Evolutionary conservation across 2,888 invertebrate genomes (phyloP).

Genomic region (Synergus umbraculus): DNA sequence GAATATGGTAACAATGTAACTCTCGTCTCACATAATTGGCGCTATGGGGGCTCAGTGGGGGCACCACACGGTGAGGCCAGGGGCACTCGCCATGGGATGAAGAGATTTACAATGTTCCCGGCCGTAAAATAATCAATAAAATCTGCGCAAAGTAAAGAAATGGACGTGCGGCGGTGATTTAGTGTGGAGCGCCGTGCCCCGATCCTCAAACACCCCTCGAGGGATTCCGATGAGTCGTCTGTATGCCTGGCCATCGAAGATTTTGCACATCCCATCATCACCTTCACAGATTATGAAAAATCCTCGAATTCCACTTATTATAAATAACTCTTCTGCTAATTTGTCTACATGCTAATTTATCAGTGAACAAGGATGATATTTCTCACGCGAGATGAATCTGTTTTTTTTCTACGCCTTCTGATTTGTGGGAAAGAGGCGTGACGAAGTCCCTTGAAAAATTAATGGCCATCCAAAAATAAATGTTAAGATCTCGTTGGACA

Average conservation of each 20-base stretch:
- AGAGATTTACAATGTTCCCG: slow-evolving; percentile 76
- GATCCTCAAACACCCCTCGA: slow-evolving; percentile 55
- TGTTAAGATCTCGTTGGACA: slow-evolving; percentile 32
- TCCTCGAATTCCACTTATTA: neutral
- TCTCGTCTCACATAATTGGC: slow-evolving; percentile 69
- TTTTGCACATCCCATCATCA: slow-evolving; percentile 42
- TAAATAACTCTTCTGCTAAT: slow-evolving; percentile 24
- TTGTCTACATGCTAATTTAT: slow-evolving; percentile 34
- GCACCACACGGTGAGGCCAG: slow-evolving; percentile 58
- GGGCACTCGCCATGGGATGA: slow-evolving; percentile 69
- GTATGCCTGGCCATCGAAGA: slow-evolving; percentile 47
- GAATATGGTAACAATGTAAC: slow-evolving; percentile 40
- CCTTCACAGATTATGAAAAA: slow-evolving; percentile 1
- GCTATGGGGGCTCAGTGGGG: slow-evolving; percentile 61
- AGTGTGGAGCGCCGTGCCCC: slow-evolving; percentile 64
- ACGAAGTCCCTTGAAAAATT: slow-evolving; percentile 28
- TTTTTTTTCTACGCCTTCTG: slow-evolving; percentile 35
- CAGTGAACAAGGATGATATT: neutral
- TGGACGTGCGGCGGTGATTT: slow-evolving; percentile 75
- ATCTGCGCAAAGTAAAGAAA: slow-evolving; percentile 75
- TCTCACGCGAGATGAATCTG: slow-evolving; percentile 26
- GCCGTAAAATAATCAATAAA: slow-evolving; percentile 77
- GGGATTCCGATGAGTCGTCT: slow-evolving; percentile 50
- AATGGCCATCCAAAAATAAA: slow-evolving; percentile 8
- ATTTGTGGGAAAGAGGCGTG: slow-evolving; percentile 18